Conservation (phyloP, 2,888 invertebrate genomes). For the Spatulosminthurus flaviceps region DNA sequence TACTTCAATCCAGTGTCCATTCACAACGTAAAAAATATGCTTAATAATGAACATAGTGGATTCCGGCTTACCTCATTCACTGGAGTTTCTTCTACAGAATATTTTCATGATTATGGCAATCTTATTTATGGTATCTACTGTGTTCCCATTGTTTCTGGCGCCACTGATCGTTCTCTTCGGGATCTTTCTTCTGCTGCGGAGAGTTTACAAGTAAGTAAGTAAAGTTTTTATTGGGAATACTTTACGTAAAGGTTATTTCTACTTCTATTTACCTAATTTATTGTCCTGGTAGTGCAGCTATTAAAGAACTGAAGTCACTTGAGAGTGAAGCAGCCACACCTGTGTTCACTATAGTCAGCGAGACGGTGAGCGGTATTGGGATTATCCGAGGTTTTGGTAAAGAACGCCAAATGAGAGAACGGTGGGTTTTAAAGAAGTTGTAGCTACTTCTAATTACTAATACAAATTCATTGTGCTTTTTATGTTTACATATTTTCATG, state of each 20-base stretch:
- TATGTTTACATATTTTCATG: too few species aligned
- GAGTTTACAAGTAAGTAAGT: slow-evolving; percentile 66
- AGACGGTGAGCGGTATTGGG: slow-evolving; percentile 71
- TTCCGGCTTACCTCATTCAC: slow-evolving; percentile 69
- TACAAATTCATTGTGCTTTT: too few species aligned
- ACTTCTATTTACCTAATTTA: too few species aligned
- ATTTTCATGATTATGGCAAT: slow-evolving; percentile 69
- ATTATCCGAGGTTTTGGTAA: slow-evolving; percentile 73
- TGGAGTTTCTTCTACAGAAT: slow-evolving; percentile 72
- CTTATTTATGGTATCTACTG: slow-evolving; percentile 68
- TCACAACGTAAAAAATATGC: too few species aligned
- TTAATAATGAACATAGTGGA: slow-evolving; percentile 71
- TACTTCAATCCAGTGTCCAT: too few species aligned
- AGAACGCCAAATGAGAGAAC: slow-evolving; percentile 68
- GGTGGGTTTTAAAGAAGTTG: slow-evolving; percentile 65
- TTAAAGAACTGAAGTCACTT: slow-evolving; percentile 70
- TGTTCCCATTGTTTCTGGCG: slow-evolving; percentile 69
- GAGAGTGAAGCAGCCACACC: slow-evolving; percentile 72
- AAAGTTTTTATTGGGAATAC: too few species aligned
- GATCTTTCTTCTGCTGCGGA: slow-evolving; percentile 67
- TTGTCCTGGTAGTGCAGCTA: slow-evolving; percentile 65
- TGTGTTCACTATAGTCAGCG: slow-evolving; percentile 71
- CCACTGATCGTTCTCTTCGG: slow-evolving; percentile 68
- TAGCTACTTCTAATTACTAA: too few species aligned
- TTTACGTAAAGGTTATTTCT: too few species aligned